phyloP scores from a whole-genome alignment of 2,888 invertebrate species.

The Ochlodes sylvanus region DNA sequence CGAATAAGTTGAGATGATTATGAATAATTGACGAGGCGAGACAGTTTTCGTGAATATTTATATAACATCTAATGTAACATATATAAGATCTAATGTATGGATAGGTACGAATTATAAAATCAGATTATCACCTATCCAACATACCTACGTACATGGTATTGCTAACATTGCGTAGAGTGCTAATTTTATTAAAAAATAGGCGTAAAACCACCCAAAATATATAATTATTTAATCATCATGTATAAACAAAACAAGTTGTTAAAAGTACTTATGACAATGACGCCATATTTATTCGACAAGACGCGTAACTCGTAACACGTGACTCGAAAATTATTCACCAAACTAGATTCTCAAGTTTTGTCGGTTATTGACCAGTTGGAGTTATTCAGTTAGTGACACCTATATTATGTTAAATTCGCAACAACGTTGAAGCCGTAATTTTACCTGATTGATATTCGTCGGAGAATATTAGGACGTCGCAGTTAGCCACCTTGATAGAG shows the following conservation, averaged over 20 bases:
- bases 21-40: no score
- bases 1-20: no score
- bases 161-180: no score
- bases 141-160: no score
- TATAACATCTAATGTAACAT: no score
- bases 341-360: slow-evolving; percentile 17
- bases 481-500: slow-evolving; percentile 93
- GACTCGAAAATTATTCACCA: slow-evolving; percentile 24
- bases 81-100: no score
- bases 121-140: no score
- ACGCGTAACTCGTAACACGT: background rate
- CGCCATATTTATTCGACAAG: background rate
- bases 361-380: slow-evolving; percentile 2
- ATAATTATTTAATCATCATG: background rate
- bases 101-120: no score
- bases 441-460: slow-evolving; percentile 88
- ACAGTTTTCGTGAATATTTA: no score
- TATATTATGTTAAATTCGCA: slow-evolving; percentile 11
- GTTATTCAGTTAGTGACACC: slow-evolving; percentile 12
- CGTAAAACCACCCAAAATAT: background rate
- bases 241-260: background rate
- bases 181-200: no score
- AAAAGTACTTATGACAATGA: background rate
- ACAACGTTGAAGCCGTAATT: background rate
- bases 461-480: slow-evolving; percentile 94